Evolutionary conservation across 2,797 vertebrate genomes (phyloP).

Genomic region (Notamacropus eugenii): DNA sequence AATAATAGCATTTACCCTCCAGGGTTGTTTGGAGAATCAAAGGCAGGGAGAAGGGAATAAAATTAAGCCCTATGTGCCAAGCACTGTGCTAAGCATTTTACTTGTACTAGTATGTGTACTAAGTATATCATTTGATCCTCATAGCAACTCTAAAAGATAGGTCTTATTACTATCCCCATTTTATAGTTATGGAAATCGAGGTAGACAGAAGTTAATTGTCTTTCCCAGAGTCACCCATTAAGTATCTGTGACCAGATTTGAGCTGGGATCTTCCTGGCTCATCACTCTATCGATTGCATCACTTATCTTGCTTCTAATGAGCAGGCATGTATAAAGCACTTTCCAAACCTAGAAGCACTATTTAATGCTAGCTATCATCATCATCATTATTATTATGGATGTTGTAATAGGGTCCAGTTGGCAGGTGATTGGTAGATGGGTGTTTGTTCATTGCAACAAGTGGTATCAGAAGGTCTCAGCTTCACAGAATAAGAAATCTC

Average conservation of each 20-base stretch:
- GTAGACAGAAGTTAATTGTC: not conserved
- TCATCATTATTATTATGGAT: not conserved
- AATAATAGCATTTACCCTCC: not conserved
- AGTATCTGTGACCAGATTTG: not conserved
- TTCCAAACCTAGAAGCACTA: not conserved
- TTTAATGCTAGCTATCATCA: not conserved
- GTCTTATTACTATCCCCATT: not conserved
- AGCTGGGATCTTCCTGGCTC: too few relatives aligned
- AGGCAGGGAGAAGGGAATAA: not conserved
- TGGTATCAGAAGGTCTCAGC: not conserved
- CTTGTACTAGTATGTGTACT: too few relatives aligned
- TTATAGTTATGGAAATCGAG: not conserved
- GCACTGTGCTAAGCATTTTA: not conserved
- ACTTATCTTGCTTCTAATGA: not conserved
- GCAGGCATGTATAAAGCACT: not conserved
- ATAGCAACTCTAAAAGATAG: not conserved
- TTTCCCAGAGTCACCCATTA: not conserved
- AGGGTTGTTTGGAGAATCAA: not conserved
- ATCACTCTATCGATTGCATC: not conserved
- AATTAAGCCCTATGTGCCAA: not conserved
- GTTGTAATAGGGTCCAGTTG: not conserved
- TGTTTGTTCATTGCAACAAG: not conserved
- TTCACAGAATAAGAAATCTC: not conserved
- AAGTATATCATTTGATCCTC: not conserved
- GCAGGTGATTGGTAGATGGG: not conserved